Percentiles rank a stretch among this genome's conserved stretches.
Evolutionary conservation across 2,888 invertebrate species (phyloP).

Genomic region (Mamestra brassicae): DNA sequence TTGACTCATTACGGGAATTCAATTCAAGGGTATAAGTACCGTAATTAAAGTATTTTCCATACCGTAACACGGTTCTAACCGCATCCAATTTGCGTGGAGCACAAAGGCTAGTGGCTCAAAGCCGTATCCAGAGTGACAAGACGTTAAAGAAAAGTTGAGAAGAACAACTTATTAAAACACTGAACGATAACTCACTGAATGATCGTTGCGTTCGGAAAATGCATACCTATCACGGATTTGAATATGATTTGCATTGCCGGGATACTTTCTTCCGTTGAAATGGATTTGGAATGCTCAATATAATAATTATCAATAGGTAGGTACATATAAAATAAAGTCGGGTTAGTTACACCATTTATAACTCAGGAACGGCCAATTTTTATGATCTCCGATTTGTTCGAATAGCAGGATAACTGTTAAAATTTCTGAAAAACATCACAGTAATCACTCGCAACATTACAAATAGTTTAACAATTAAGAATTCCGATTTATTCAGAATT

Average conservation of each 20-base stretch:
- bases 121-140: conserved; percentile 79
- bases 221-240: not conserved
- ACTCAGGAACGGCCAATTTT: too few relatives aligned
- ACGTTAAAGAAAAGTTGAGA: conserved; percentile 16
- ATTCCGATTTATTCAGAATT: not conserved
- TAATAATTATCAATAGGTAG: too few relatives aligned
- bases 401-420: too few relatives aligned
- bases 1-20: conserved; percentile 5
- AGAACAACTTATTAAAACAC: conserved; percentile 8
- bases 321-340: too few relatives aligned
- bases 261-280: not conserved
- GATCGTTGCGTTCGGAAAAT: not conserved
- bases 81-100: conserved; percentile 77
- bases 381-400: too few relatives aligned
- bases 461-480: too few relatives aligned
- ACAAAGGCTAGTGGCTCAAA: conserved; percentile 72
- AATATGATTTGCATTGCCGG: not conserved
- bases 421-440: too few relatives aligned
- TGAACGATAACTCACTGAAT: not conserved
- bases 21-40: conserved; percentile 9
- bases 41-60: conserved; percentile 49
- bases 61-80: conserved; percentile 64
- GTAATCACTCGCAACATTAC: too few relatives aligned
- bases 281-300: not conserved
- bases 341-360: too few relatives aligned